Base-by-base conservation (phyloP, 1,140 invertebrate genomes). In the Heliothis virescens region DNA sequence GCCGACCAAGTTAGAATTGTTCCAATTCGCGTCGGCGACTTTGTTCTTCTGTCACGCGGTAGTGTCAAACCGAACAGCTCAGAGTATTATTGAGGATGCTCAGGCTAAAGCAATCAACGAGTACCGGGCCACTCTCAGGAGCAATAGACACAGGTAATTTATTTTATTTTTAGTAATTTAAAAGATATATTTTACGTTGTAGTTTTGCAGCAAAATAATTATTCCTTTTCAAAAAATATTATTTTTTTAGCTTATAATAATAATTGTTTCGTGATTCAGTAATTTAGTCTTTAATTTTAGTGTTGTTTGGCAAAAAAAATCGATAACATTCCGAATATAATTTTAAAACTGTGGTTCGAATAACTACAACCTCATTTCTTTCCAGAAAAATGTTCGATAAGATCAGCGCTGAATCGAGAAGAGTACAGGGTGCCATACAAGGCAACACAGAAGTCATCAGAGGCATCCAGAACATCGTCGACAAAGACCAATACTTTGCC, bases 361-460 rank as follows among this genome's bases (percentile, higher is more conserved):
- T 9, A 41, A 41, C 9, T 9, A 41, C 1, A 41, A 41, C 34
- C 5, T 41, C 7, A 41, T 21, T 53, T 71, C 57, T 41, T 87
- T 85, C 29, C 87, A 95, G 94, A 67, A 94, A 90, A 93, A 91
- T 94, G 67, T 95, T 95, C 59, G 93, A 94, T 80, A 95, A 95
- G 83, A 83, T 94, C 47, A 93, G 90, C 72, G 92, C 93, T 7
- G 94, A 95, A 79, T 89, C 94, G 0, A 84, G 92, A 18, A 83
- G 94, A 65, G 79, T 92, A 1, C 85, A 90, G 80, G 94, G 94
- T 34, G 55, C 81, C 1, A 78, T 94, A 13, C 90, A 91, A 81
- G 94, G 94, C n/a, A 95, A 94, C 80, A 88, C 92, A 1, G 94
- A 95, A 86, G 92, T 95, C 0, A 95, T 95, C 21, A 76, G 77